Evolutionary conservation across 2,797 vertebrate genomes (phyloP), one percentile per base, ranked within the genome.

Genomic region (Rallus crepitans): DNA sequence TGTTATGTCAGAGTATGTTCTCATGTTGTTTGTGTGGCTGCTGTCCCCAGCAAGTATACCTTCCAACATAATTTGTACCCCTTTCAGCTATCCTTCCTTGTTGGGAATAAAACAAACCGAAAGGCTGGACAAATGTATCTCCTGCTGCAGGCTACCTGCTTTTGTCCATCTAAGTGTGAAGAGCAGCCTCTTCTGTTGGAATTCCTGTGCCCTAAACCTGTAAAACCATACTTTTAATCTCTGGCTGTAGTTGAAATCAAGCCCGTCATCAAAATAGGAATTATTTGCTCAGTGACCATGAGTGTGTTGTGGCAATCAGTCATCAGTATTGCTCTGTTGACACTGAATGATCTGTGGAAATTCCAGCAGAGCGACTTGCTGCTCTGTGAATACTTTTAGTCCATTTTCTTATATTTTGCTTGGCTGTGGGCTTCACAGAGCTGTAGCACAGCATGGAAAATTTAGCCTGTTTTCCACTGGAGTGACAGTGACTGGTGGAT

Each of bases 321-420:
- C 82, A 69, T 94, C 82, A n/a, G 72, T 83, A 82, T 76, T 91
- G 65, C n/a, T 3, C 25, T 89, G 86, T 65, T 31, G 66, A 61
- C 61, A 33, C 30, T 71, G 89, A 65, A 82, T n/a, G 65, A 82
- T 70, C 40, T 79, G 64, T 82, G 81, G 75, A 96, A 93, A 82
- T 93, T 95, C 80, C 45, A 57, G 82, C 75, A 95, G 63, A 79
- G 87, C 83, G 88, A 59, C 91, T 95, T 96, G 87, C 37, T 60
- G 45, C 70, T 86, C 23, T 80, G 81, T 80, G 82, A 88, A 68
- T n/a, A 33, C 17, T 40, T 90, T 52, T 76, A 72, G 17, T 96
- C 76, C 56, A 8, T 90, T 85, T 96, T 88, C 75, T 33, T 90
- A 5, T 92, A 64, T 87, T 79, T 85, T 85, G 70, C 69, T 96